A percentile compares a stretch with the other conserved stretches of the same genome.
Evolutionary conservation across 2,113 vertebrate genomes (phyloP).

Genomic region (Herpailurus yagouaroundi): DNA sequence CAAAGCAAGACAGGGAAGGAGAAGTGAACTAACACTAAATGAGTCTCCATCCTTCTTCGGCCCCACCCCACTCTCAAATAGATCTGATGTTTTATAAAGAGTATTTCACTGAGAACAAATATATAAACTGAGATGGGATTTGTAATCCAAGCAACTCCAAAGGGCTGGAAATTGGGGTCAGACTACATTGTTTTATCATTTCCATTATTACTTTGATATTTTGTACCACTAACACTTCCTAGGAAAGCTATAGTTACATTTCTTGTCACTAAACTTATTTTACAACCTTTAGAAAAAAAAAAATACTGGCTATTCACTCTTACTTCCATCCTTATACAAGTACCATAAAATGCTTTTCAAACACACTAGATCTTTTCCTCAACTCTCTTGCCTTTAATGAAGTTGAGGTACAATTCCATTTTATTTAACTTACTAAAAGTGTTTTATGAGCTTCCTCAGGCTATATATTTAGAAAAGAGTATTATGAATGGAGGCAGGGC

Average conservation of each 20-base stretch:
- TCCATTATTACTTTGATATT: background rate
- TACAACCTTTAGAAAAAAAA: background rate
- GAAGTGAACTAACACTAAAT: background rate
- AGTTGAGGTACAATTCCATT: background rate
- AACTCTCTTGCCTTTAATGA: background rate
- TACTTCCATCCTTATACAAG: background rate
- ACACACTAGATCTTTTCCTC: background rate
- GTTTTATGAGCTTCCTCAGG: background rate
- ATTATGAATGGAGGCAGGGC: background rate
- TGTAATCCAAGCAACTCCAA: background rate
- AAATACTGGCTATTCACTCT: background rate
- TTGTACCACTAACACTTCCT: background rate
- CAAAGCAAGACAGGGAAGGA: background rate
- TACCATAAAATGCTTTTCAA: background rate
- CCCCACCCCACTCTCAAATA: background rate
- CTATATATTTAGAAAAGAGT: background rate
- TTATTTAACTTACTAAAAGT: background rate
- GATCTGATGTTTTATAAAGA: background rate
- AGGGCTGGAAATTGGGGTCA: background rate
- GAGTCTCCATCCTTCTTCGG: background rate
- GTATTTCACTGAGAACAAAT: background rate
- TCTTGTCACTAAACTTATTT: conserved; percentile 26
- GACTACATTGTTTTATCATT: background rate
- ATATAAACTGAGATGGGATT: background rate
- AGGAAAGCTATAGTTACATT: background rate